Base-by-base conservation (phyloP, 53 echinoderm and acorn worm species). In the Paracentrotus lividus region DNA sequence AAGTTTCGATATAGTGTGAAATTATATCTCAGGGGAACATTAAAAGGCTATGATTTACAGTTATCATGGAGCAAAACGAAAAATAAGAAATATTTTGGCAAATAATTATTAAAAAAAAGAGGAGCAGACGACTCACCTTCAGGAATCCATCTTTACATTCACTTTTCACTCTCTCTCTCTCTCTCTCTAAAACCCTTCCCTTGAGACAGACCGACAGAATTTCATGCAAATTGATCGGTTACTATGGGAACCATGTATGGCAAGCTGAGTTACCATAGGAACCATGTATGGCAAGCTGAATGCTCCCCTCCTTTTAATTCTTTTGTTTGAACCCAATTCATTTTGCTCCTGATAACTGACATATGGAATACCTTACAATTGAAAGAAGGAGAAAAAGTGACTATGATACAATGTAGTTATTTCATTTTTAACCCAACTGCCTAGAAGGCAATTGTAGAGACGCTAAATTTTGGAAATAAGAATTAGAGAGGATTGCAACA, bases 71-170 rank as follows among this genome's bases (percentile, higher is more conserved):
- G 85, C 93, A 93, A 93, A 93, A 93, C 44, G 49, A 93, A 47
- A n/a, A 53, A 77, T 49, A 68, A 26, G 85, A 85, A 55, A 89
- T 1, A 31, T 45, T 51, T 51, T 40, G 29, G 56, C 60, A 18
- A 84, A 89, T n/a, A n/a, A n/a, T n/a, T n/a, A n/a, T n/a, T n/a
- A n/a, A 92, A 31, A 57, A 96, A 92, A 97, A 90, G 94, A 93
- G 97, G 98, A 97, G 98, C 96, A 96, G 90, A 94, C 97, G 96
- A 95, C 98, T 98, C 93, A 98, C 98, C 98, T 98, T 96, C 92
- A 88, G 90, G 92, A 77, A 90, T 89, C 59, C 94, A 94, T 93
- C 43, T 61, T 90, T 81, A 61, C 77, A 49, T 51, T 86, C 78
- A 90, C 38, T 53, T 69, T 15, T 78, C 92, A 24, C 81, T 57